A percentile compares a stretch with the other conserved stretches of the same genome.
Conservation (phyloP, 1,140 invertebrate genomes). For the Drosophila prosaltans region DNA sequence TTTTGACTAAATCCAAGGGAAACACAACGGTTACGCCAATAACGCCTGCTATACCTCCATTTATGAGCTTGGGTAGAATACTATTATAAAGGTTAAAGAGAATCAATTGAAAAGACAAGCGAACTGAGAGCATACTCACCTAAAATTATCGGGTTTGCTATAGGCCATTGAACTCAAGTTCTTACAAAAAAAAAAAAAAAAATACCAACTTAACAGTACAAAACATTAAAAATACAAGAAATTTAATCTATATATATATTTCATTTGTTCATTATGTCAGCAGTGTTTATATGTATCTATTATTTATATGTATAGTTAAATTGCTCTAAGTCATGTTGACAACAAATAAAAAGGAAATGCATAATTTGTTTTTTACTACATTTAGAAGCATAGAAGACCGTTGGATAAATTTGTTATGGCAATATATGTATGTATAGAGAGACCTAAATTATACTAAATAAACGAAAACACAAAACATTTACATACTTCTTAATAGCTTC, state of each 20-base stretch:
- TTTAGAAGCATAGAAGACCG: constrained; percentile 11
- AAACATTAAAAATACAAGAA: background rate
- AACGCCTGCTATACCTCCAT: constrained; percentile 98
- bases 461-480: constrained; percentile 16
- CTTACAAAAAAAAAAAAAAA: background rate
- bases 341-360: constrained; percentile 17
- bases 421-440: constrained; percentile 22
- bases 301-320: constrained; percentile 23
- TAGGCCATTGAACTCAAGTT: background rate
- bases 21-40: constrained; percentile 99
- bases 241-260: constrained; percentile 26
- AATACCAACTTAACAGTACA: background rate
- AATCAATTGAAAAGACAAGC: constrained; percentile 8
- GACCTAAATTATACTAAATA: constrained; percentile 40
- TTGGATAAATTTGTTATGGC: constrained; percentile 11
- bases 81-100: constrained; percentile 84
- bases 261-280: constrained; percentile 24
- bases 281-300: constrained; percentile 24
- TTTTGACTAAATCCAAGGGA: constrained; percentile 98
- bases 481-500: constrained; percentile 44
- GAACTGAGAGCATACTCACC: background rate
- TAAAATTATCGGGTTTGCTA: background rate
- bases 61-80: constrained; percentile 96
- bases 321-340: constrained; percentile 18
- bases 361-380: constrained; percentile 12